phyloP scores from a whole-genome alignment of 1,140 invertebrate species.

The Rhynchophorus ferrugineus region DNA sequence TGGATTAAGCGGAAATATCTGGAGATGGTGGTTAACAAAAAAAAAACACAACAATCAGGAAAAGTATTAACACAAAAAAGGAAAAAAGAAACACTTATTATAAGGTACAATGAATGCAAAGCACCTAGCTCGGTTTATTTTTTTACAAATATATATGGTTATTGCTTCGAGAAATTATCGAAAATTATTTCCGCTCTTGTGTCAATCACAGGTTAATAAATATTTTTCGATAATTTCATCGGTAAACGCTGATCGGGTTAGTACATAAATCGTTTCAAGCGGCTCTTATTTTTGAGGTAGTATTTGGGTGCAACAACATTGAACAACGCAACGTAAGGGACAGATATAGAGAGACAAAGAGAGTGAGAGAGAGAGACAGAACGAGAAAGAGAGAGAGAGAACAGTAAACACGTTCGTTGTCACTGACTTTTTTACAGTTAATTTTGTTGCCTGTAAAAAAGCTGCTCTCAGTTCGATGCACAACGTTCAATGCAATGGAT shows the following conservation, averaged over 20 bases:
- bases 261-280: too few relatives aligned
- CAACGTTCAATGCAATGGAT: slow-evolving; percentile 2
- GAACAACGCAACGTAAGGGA: not conserved
- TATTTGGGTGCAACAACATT: not conserved
- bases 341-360: not conserved
- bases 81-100: not conserved
- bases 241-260: not conserved
- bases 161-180: not conserved
- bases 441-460: not conserved
- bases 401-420: not conserved
- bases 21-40: slow-evolving; percentile 8
- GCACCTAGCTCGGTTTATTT: not conserved
- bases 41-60: slow-evolving; percentile 3
- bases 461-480: not conserved
- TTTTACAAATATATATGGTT: not conserved
- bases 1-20: too few relatives aligned
- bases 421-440: not conserved
- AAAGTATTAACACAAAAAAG: not conserved
- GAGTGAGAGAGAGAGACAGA: not conserved
- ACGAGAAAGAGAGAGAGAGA: not conserved
- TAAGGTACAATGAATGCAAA: not conserved
- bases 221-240: too few relatives aligned
- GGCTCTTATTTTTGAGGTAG: not conserved
- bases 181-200: not conserved
- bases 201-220: too few relatives aligned